Conservation (phyloP, 2,113 vertebrate genomes). For the Oenanthe melanoleuca region DNA sequence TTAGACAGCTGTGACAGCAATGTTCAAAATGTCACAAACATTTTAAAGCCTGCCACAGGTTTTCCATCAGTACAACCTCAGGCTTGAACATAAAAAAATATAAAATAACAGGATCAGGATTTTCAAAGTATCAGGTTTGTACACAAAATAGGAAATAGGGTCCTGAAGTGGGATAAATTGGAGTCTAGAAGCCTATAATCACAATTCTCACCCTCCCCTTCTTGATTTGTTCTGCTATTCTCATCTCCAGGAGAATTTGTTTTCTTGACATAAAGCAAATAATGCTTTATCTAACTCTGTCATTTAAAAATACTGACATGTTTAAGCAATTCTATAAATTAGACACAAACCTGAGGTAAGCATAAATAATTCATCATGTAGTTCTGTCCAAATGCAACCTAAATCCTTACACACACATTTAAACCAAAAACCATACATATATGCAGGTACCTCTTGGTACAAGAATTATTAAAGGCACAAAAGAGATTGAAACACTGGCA, state of each 20-base stretch:
- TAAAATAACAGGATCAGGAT: neutral
- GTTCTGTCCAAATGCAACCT: neutral
- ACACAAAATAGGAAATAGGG: neutral
- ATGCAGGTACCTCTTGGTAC: neutral
- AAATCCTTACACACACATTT: neutral
- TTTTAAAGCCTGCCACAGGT: neutral
- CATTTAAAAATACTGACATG: neutral
- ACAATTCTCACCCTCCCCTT: neutral
- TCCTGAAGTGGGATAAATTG: neutral
- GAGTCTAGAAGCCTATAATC: neutral
- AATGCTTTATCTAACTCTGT: neutral
- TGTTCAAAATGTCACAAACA: constrained; percentile 1
- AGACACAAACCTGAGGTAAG: neutral
- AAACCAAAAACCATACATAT: neutral
- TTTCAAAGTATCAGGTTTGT: neutral
- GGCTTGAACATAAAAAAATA: neutral
- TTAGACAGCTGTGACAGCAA: neutral
- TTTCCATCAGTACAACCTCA: neutral
- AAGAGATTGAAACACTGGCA: neutral
- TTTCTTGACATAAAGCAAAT: neutral
- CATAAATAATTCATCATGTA: neutral
- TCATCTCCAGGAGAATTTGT: neutral
- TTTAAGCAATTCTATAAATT: neutral
- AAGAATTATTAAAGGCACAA: neutral
- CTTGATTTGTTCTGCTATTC: neutral